phyloP scores from a whole-genome alignment of 2,888 invertebrate species.

The Lumbricus terrestris region DNA sequence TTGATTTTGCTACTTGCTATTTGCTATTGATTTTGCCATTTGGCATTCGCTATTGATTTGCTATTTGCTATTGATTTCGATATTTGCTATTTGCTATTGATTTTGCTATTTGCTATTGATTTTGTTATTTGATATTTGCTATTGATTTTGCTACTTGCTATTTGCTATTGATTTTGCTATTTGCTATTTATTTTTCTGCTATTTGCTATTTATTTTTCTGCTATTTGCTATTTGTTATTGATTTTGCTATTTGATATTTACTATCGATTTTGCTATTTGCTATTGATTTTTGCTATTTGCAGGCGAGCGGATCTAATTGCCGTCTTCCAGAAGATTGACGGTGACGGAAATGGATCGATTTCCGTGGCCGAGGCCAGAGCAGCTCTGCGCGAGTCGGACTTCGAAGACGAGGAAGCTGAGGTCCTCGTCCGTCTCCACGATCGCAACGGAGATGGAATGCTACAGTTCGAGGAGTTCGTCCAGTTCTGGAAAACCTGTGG shows the following conservation, averaged over 20 bases:
- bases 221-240: too few relatives aligned
- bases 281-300: conserved; percentile 6
- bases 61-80: neutral
- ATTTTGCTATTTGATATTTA: too few relatives aligned
- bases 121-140: too few relatives aligned
- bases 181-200: too few relatives aligned
- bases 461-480: conserved; percentile 38
- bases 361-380: conserved; percentile 27
- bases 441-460: conserved; percentile 35
- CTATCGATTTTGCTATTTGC: neutral
- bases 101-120: too few relatives aligned
- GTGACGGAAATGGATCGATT: conserved; percentile 23
- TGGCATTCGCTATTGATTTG: too few relatives aligned
- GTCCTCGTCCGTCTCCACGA: conserved; percentile 32
- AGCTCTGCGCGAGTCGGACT: conserved; percentile 27
- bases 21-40: too few relatives aligned
- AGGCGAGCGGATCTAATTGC: conserved; percentile 30
- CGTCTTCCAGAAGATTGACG: conserved; percentile 33
- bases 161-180: too few relatives aligned
- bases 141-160: too few relatives aligned
- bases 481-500: conserved; percentile 32
- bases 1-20: too few relatives aligned
- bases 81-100: too few relatives aligned
- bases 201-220: too few relatives aligned
- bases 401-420: conserved; percentile 33